Evolutionary conservation across 2,113 vertebrate species (phyloP), one percentile per base, ranked within the genome.

Genomic region (Coreoperca whiteheadi): DNA sequence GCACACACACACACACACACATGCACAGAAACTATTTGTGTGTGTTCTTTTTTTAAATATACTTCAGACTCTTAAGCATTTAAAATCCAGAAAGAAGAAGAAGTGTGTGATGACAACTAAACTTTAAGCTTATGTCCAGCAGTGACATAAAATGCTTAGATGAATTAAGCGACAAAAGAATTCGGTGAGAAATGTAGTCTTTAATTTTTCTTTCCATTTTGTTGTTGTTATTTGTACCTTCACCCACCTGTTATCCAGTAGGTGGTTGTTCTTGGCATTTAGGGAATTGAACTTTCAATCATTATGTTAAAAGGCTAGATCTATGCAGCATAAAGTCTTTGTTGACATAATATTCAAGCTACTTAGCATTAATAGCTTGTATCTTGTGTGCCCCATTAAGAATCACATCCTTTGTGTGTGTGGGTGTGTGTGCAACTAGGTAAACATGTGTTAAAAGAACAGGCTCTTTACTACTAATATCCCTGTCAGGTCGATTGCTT

Each of bases 401-500:
- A 61, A 59, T 34, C 4, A 74, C 34, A 54, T 46, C 41, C 23
- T 67, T 4, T 79, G 30, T 20, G 43, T 74, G 39, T 63, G 34
- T 76, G 46, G 51, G 41, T 56, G 48, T 32, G 50, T 25, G 14
- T 20, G 21, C 37, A 39, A 4, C 4, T 66, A 59, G 9, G 57
- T 75, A 71, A 50, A 71, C n/a, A 48, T 21, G 25, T 34, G 11
- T 39, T 74, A 50, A 51, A 57, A 67, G 48, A 77, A 60, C 8
- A 14, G 11, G 12, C 56, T 78, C 23, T 63, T 63, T 77, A 53
- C 73, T 56, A 25, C 66, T 75, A 81, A 83, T 67, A 56, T 20
- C 60, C 37, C 51, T 82, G 25, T 70, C 82, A 83, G 82, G 73
- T 50, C 15, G 21, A 60, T 74, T 87, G 88, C 65, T 88, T 87